Evolutionary conservation across 2,113 vertebrate species (phyloP).

Genomic region (Rattus norvegicus): GRCr8 NC_086021.1:64093001-64093500

Average conservation of each 20-base stretch:
- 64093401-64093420: constrained; percentile 9
- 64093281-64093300: constrained; percentile 30
- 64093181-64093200: constrained; percentile 55
- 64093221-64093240: neutral
- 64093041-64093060: constrained; percentile 74
- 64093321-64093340: constrained; percentile 9
- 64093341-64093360: neutral
- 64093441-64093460: neutral
- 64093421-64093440: neutral
- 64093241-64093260: neutral
- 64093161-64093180: constrained; percentile 58
- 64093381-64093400: neutral
- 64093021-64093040: constrained; percentile 71
- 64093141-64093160: constrained; percentile 62
- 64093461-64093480: neutral
- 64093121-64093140: neutral
- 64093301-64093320: neutral
- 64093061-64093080: constrained; percentile 46
- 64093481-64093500: neutral
- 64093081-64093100: constrained; percentile 41
- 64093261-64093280: constrained; percentile 28
- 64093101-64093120: constrained; percentile 64
- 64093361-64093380: neutral
- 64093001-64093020: constrained; percentile 68
- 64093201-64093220: constrained; percentile 31